These are phyloP conservation scores for Ethmia dodecea DNA, from an alignment of 2,888 invertebrate genomes.

Conservation along the genomic window DNA sequence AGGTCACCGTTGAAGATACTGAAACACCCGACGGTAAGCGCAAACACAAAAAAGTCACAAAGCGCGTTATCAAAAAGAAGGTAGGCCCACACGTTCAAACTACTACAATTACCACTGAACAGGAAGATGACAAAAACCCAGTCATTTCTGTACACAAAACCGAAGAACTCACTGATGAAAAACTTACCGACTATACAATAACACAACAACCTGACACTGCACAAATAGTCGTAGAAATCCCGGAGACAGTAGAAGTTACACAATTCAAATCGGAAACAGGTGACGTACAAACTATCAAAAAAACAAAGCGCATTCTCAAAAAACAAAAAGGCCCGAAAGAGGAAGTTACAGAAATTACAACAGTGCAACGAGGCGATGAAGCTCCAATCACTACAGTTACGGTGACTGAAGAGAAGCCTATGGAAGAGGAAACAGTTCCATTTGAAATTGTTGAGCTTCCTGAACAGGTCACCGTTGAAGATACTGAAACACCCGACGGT, in stretches of 20 bases:
- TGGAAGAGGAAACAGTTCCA: no score
- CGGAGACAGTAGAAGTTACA: conserved; percentile 50
- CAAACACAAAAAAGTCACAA: no score
- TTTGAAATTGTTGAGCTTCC: conserved; percentile 24
- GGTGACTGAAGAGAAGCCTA: conserved; percentile 25
- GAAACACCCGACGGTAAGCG: no score
- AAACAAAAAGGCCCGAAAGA: conserved; percentile 20
- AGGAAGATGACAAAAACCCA: no score
- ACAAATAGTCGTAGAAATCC: conserved; percentile 31
- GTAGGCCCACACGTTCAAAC: no score
- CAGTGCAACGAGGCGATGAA: conserved; percentile 32
- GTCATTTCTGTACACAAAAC: no score
- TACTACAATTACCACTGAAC: no score
- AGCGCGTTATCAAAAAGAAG: no score
- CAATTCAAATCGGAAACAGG: conserved; percentile 35
- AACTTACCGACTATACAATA: no score
- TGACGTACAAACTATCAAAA: conserved; percentile 19
- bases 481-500: conserved; percentile 15
- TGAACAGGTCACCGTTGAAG: conserved; percentile 17
- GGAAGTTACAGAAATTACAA: conserved; percentile 24
- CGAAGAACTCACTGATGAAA: no score
- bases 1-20: no score
- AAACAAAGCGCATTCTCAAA: conserved; percentile 14
- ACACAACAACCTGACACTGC: no score
- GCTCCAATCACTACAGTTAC: conserved; percentile 21